Conservation (phyloP, 2,113 vertebrate species). For the Grallaria varia region DNA sequence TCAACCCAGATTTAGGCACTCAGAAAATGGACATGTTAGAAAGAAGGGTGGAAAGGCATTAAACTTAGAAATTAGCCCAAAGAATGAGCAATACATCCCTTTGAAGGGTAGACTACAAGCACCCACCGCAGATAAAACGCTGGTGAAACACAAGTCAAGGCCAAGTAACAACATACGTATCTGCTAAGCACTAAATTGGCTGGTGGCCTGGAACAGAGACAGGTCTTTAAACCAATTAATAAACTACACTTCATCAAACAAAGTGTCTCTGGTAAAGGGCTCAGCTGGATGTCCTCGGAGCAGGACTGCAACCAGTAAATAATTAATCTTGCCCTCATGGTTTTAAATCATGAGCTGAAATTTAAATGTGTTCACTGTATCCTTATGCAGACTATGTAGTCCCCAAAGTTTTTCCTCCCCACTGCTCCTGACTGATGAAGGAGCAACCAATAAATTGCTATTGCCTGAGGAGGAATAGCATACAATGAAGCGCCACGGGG, state of each 20-base stretch:
- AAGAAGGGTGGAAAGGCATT: not conserved
- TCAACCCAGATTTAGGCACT: not conserved
- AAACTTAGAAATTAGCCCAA: not conserved
- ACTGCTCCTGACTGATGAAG: not conserved
- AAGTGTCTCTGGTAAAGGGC: not conserved
- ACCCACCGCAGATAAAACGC: rapidly evolving
- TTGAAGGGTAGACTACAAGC: not conserved
- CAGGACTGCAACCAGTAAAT: not conserved
- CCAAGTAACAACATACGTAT: not conserved
- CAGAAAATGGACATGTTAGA: not conserved
- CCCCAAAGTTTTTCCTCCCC: not conserved
- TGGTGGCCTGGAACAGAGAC: slow-evolving; percentile 5
- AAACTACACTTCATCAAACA: slow-evolving; percentile 11
- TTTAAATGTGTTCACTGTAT: not conserved
- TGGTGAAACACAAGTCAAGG: not conserved
- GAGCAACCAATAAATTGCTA: not conserved
- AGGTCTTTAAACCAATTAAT: slow-evolving; percentile 19
- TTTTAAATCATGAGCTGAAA: not conserved
- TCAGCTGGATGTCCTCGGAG: not conserved
- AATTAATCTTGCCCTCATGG: not conserved
- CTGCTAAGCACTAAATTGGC: not conserved
- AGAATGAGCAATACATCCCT: not conserved
- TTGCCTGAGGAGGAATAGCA: not conserved
- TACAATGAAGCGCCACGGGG: not conserved
- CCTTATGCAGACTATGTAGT: not conserved